Percentiles rank a stretch among this genome's conserved stretches.
These are phyloP conservation scores for Clarias macrocephalus DNA, from an alignment of 2,113 vertebrate genomes.

Conservation along the genomic window DNA sequence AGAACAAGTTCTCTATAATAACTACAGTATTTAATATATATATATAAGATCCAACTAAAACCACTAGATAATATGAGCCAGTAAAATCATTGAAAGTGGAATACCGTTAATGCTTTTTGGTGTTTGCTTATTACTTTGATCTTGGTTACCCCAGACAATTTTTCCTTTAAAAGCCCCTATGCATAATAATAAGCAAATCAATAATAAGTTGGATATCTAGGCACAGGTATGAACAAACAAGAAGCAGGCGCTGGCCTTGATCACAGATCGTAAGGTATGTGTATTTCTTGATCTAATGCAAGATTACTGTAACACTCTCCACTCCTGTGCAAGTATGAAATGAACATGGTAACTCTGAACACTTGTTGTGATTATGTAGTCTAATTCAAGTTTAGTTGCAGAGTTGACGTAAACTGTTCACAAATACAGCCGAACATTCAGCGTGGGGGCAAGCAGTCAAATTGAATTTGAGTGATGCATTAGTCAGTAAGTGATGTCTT, in stretches of 20 bases:
- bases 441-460: conserved; percentile 51
- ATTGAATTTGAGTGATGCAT: conserved; percentile 50
- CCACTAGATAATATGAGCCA: background rate
- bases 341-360: background rate
- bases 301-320: background rate
- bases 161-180: background rate
- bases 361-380: background rate
- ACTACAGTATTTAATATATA: too few relatives aligned
- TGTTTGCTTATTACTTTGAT: background rate
- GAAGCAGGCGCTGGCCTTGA: background rate
- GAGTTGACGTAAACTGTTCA: conserved; percentile 39
- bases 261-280: background rate
- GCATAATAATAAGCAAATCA: background rate
- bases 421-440: conserved; percentile 42
- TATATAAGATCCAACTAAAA: background rate
- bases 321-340: background rate
- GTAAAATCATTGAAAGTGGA: background rate
- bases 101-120: background rate
- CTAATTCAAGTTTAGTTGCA: conserved; percentile 32
- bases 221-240: background rate
- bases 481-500: conserved; percentile 55
- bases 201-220: background rate
- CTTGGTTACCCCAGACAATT: background rate
- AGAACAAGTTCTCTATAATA: too few relatives aligned
- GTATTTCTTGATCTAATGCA: background rate